Conservation (phyloP, 30 jellyfish, hydroid and myxozoan species). For the Aurelia coerulea region DNA sequence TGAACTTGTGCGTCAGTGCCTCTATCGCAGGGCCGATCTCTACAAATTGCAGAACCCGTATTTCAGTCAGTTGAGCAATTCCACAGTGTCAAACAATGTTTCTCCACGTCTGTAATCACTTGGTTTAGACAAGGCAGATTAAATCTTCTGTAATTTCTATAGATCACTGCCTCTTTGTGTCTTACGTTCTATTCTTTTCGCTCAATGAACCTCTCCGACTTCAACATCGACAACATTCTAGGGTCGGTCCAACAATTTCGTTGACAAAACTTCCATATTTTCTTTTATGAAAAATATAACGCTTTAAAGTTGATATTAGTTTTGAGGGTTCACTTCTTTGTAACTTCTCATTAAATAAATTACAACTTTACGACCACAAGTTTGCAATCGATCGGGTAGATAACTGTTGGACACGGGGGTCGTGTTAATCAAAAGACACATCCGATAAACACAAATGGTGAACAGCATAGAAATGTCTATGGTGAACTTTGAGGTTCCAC, state of each 20-base stretch:
- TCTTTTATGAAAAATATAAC: no score
- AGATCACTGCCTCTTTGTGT: slow-evolving; percentile 43
- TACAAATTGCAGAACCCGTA: no score
- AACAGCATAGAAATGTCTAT: no score
- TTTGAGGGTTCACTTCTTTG: no score
- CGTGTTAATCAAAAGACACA: background rate
- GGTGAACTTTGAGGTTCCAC: no score
- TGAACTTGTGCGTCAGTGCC: no score
- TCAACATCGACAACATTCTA: slow-evolving; percentile 30
- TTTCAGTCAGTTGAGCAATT: no score
- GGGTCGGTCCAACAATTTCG: slow-evolving; percentile 16
- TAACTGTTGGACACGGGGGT: slow-evolving; percentile 46
- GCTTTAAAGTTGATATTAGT: no score
- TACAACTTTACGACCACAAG: background rate
- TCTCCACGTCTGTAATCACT: slow-evolving; percentile 33
- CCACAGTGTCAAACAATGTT: slow-evolving; percentile 14
- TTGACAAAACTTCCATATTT: background rate
- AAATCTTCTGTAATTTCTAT: slow-evolving; percentile 32
- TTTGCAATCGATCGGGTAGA: slow-evolving; percentile 34
- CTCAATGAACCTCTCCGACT: slow-evolving; percentile 15
- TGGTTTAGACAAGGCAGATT: slow-evolving; percentile 67
- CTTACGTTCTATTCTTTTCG: slow-evolving; percentile 51
- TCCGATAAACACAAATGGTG: no score
- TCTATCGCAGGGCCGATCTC: no score
- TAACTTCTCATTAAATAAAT: background rate